Evolutionary conservation across 2,113 vertebrate species (phyloP), one percentile per base, ranked within the genome.

Genomic region (Lophius piscatorius): DNA sequence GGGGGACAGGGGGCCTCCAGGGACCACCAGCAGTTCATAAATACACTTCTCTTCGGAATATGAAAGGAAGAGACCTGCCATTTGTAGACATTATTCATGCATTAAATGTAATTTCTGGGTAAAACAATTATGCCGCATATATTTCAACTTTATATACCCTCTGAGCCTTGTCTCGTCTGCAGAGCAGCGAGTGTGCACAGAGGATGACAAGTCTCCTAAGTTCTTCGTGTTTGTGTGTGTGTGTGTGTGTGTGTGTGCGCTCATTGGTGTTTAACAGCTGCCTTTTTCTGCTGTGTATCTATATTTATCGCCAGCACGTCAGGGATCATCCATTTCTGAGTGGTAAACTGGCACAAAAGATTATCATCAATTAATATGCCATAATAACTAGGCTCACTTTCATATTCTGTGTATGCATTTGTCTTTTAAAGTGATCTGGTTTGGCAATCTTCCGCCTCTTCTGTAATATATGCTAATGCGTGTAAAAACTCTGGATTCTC

Each of bases 51-150:
- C 70, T 63, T 56, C 13, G 33, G 51, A 69, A 75, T 83, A 83
- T 81, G 74, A 84, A 85, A 86, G 86, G 54, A 71, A 49, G 26
- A 76, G 79, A 79, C 66, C 81, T 83, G 85, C 87, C 85, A 85
- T 88, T 90, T 85, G 80, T 76, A 67, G 80, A 87, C 88, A 86
- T 84, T 87, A 80, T 80, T 87, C 81, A 87, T 73, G 83, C 85
- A 81, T 83, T 85, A 85, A 76, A 83, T 76, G 69, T 68, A 81
- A 79, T 9, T 60, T 20, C 48, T 13, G 67, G 24, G 66, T 68
- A 59, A 82, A 80, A 87, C 82, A 84, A 82, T 89, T 73, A 88
- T 46, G 20, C 50, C 20, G 71, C 70, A 34, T 74, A 57, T 38
- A 70, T 80, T 78, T 49, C 66, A 54, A 63, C 57, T 74, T 77